Conservation (phyloP, 2,888 invertebrate genomes). For the Lasioglossum morio region DNA sequence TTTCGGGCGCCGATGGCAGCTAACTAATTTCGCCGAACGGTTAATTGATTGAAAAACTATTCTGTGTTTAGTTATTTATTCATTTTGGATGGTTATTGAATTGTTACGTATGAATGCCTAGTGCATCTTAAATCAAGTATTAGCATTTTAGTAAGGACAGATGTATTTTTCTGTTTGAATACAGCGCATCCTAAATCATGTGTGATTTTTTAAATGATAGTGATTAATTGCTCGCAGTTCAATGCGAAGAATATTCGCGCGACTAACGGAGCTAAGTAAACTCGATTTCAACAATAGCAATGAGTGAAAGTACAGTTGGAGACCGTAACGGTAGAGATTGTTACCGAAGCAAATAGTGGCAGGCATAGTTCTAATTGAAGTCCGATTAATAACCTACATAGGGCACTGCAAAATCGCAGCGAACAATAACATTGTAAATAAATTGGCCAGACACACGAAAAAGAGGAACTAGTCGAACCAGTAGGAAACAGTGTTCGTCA, state of each 20-base stretch:
- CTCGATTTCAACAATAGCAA: not conserved
- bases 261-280: not conserved
- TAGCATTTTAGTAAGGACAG: too few species aligned
- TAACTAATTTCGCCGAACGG: not conserved
- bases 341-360: not conserved
- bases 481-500: not conserved
- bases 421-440: not conserved
- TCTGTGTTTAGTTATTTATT: not conserved
- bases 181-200: too few species aligned
- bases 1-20: not conserved
- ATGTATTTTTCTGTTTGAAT: too few species aligned
- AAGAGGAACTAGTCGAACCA: not conserved
- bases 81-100: too few species aligned
- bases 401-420: not conserved
- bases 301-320: not conserved
- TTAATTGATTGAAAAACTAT: not conserved
- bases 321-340: not conserved
- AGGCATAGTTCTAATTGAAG: not conserved
- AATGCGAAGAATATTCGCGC: not conserved
- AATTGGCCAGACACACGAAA: not conserved
- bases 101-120: not conserved
- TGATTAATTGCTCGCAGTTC: not conserved
- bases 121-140: too few species aligned
- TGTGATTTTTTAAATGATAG: not conserved
- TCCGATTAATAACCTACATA: not conserved